Evolutionary conservation across 2,797 vertebrate genomes (phyloP), one percentile per base, ranked within the genome.

Genomic region (Amazona ochrocephala): DNA sequence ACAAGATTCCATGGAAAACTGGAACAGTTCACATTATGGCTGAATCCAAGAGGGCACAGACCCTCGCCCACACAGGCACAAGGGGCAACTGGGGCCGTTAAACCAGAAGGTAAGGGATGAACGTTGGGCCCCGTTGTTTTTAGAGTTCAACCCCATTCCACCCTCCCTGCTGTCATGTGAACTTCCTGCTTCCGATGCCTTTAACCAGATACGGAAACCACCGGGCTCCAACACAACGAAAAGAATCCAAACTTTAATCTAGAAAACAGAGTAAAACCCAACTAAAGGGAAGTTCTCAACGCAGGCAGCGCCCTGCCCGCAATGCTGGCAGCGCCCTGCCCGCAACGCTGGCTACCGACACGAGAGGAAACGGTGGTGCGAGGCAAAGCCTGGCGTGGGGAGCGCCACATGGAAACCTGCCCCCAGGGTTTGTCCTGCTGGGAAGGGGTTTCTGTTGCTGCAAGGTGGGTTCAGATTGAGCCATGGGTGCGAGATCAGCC

Each of bases 1-100:
- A 95, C 90, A 94, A 93, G 94, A 96, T 89, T 89, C 83, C 89
- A 72, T 50, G 27, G 61, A 37, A 65, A 95, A 96, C 42, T n/a
- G 74, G 79, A 93, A 95, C 84, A 90, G 81, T 12, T 92, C 73
- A 96, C 89, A 89, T 78, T 83, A 93, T 10, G 45, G 71, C 11
- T 72, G 62, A 93, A 94, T 62, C 89, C 44, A 93, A 94, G 24
- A 34, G 39, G 45, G 64, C 41, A 44, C 54, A 88, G 74, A 90
- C 70, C 64, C 74, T 26, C 32, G 20, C 74, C 74, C 70, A 9
- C 54, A 34, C 21, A 10, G 54, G 32, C 54, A 34, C 54, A 58
- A 34, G 22, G 56, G 56, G 22, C n/a, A 15, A 34, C n/a, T 15
- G n/a, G 54, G 56, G 54, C 0, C 37, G 58, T 42, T 22, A 44